These are phyloP conservation scores for Perognathus longimembris DNA, from an alignment of 2,113 vertebrate genomes.

Conservation along the genomic window DNA sequence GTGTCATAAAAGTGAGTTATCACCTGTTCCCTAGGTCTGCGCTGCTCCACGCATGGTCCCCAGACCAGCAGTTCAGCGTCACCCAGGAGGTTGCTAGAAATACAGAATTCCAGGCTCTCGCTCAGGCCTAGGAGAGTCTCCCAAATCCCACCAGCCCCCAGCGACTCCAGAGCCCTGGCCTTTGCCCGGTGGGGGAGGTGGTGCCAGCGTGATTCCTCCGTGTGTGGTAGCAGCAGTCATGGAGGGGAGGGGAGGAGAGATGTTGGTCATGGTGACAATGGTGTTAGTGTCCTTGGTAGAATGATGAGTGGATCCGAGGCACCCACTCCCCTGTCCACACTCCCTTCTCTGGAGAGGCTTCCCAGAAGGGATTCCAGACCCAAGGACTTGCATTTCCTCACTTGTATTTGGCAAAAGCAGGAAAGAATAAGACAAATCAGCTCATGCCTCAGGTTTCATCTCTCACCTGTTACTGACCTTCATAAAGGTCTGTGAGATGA, in stretches of 20 bases:
- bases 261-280: background rate
- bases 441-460: background rate
- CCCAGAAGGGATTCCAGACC: background rate
- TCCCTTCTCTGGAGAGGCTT: background rate
- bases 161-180: background rate
- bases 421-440: background rate
- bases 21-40: too few relatives aligned
- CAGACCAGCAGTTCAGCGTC: background rate
- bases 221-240: background rate
- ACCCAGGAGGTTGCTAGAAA: too few relatives aligned
- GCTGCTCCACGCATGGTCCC: background rate
- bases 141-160: background rate
- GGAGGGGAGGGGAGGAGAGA: too few relatives aligned
- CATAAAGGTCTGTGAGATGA: background rate
- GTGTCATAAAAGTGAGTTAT: background rate
- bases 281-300: background rate
- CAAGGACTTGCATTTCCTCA: background rate
- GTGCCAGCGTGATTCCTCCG: too few relatives aligned
- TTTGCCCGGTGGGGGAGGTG: background rate
- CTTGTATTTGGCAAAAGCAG: background rate
- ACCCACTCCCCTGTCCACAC: background rate
- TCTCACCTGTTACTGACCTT: background rate
- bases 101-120: too few relatives aligned
- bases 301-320: background rate
- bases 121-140: background rate